These are phyloP conservation scores for Camptogramma bilineatum DNA, from an alignment of 2,888 invertebrate genomes.

Conservation along the genomic window DNA sequence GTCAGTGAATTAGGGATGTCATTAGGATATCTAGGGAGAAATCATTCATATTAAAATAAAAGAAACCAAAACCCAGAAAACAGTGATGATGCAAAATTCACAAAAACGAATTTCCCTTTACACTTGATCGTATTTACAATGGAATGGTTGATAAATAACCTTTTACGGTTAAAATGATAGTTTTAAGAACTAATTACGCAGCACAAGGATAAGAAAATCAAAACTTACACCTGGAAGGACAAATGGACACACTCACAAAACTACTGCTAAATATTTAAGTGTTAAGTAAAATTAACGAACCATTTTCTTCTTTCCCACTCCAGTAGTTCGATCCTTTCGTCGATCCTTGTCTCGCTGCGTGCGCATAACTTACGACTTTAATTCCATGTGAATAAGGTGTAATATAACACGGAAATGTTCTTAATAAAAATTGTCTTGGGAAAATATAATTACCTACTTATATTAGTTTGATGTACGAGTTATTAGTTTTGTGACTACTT, in stretches of 20 bases:
- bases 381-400: constrained; percentile 45
- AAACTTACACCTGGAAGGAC: constrained; percentile 69
- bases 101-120: constrained; percentile 63
- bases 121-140: constrained; percentile 85
- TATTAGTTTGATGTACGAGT: no score
- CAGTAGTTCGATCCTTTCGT: constrained; percentile 78
- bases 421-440: background rate
- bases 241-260: constrained; percentile 74
- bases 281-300: constrained; percentile 65
- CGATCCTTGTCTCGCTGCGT: constrained; percentile 83
- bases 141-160: constrained; percentile 50
- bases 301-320: constrained; percentile 82
- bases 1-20: constrained; percentile 11
- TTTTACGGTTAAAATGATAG: constrained; percentile 45
- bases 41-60: constrained; percentile 4
- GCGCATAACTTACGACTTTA: constrained; percentile 77
- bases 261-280: constrained; percentile 42
- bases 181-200: constrained; percentile 65
- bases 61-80: constrained; percentile 57
- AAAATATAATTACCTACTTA: no score
- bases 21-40: background rate
- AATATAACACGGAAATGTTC: constrained; percentile 1
- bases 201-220: constrained; percentile 70
- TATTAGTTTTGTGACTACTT: no score
- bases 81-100: constrained; percentile 57